phyloP scores from a whole-genome alignment of 1,140 invertebrate species.

The Drosophila paulistorum region DNA sequence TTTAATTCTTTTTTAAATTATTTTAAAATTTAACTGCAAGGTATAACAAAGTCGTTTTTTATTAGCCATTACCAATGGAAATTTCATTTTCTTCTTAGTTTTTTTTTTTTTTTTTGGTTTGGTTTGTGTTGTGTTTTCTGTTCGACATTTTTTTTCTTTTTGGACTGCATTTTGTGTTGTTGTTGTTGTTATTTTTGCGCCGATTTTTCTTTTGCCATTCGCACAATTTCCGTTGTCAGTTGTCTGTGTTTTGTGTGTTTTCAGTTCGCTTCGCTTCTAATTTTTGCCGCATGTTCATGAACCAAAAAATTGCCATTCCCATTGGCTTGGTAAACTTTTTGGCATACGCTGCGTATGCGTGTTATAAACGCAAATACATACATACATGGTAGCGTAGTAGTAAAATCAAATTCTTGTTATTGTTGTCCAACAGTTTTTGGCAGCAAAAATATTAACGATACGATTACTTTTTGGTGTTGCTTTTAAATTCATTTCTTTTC shows the following conservation, averaged over 20 bases:
- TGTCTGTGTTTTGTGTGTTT: conserved; percentile 52
- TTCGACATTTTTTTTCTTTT: background rate
- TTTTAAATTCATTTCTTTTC: conserved; percentile 32
- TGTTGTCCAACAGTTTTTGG: conserved; percentile 54
- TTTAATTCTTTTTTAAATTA: too few species aligned
- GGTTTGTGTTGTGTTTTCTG: conserved; percentile 6
- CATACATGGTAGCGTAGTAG: background rate
- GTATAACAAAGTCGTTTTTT: background rate
- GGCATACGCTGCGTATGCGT: conserved; percentile 70
- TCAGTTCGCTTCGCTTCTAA: conserved; percentile 60
- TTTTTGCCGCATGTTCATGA: conserved; percentile 73
- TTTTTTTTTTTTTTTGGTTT: background rate
- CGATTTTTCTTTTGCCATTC: conserved; percentile 41
- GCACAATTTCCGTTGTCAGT: conserved; percentile 64
- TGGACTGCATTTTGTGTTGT: background rate
- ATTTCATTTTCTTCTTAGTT: background rate
- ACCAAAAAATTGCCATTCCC: conserved; percentile 61
- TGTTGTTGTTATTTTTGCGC: conserved; percentile 21
- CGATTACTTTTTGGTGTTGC: conserved; percentile 28
- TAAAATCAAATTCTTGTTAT: conserved; percentile 34
- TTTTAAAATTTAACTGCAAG: background rate
- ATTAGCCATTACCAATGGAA: background rate
- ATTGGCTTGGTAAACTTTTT: conserved; percentile 46
- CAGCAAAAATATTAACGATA: conserved; percentile 59
- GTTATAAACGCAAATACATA: conserved; percentile 32